Evolutionary conservation across 2,888 invertebrate genomes (phyloP).

Genomic region (Scrobipalpa costella): DNA sequence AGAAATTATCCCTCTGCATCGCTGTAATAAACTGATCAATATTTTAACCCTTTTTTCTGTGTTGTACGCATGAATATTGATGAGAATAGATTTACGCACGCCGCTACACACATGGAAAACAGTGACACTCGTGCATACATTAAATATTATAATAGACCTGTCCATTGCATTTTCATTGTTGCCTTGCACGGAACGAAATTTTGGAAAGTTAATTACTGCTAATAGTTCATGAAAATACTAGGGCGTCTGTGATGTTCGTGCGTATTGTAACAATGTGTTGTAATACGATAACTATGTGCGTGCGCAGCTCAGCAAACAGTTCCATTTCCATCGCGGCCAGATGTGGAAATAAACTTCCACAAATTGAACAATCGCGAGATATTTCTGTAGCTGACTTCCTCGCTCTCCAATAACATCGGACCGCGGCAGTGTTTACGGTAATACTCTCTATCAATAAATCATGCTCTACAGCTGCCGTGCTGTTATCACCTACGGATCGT

Average conservation of each 20-base stretch:
- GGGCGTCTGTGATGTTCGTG: background rate
- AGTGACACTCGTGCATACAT: conserved; percentile 37
- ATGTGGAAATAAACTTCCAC: conserved; percentile 37
- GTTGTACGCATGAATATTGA: conserved; percentile 38
- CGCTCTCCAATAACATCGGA: conserved; percentile 34
- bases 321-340: conserved; percentile 30
- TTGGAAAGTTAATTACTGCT: conserved; percentile 20
- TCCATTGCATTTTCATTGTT: conserved; percentile 16
- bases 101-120: conserved; percentile 28
- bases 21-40: conserved; percentile 22
- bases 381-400: conserved; percentile 40
- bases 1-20: background rate
- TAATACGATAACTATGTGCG: background rate
- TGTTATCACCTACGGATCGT: conserved; percentile 22
- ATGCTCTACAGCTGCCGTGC: conserved; percentile 20
- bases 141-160: conserved; percentile 29
- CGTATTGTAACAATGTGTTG: background rate
- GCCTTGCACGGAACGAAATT: conserved; percentile 23
- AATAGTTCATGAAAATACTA: conserved; percentile 9
- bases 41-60: conserved; percentile 27
- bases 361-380: conserved; percentile 37
- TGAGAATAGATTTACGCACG: conserved; percentile 33
- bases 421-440: conserved; percentile 31
- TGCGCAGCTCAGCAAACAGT: conserved; percentile 14
- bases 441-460: conserved; percentile 21